These are phyloP conservation scores for Jordanella pulchra DNA, from an alignment of 2,797 vertebrate species.

Conservation along the genomic window DNA sequence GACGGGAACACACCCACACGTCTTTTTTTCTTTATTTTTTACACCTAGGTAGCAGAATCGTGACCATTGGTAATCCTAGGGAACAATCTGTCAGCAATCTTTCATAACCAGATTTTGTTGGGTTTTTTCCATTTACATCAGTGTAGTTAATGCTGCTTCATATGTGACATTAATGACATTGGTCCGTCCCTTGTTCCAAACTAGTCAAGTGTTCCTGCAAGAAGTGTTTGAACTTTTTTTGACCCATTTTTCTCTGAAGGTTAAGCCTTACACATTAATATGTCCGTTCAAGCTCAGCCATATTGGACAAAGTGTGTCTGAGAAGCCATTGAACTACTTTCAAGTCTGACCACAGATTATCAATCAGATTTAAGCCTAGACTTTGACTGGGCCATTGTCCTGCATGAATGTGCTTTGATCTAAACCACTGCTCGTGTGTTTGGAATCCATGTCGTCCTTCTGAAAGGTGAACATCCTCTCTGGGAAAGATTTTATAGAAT, in stretches of 20 bases:
- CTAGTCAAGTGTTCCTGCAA: too few species aligned
- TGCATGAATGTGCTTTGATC: not conserved
- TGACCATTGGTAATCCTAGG: conserved; percentile 13
- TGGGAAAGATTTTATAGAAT: not conserved
- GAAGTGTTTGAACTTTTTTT: too few species aligned
- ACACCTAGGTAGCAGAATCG: conserved; percentile 34
- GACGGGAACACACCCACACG: conserved; percentile 42
- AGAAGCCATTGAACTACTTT: not conserved
- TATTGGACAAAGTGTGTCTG: not conserved
- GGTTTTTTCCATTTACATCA: not conserved
- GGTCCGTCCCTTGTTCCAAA: too few species aligned
- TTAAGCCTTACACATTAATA: too few species aligned
- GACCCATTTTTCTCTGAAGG: not conserved
- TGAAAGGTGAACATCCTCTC: not conserved
- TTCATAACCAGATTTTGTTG: not conserved
- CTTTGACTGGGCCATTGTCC: not conserved
- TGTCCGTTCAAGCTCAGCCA: too few species aligned
- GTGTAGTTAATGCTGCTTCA: not conserved
- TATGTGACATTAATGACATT: too few species aligned
- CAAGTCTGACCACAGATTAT: not conserved
- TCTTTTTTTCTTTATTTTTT: conserved; percentile 19
- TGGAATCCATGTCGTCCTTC: not conserved
- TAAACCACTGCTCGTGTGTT: not conserved
- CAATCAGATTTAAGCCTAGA: not conserved
- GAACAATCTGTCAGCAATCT: not conserved